Evolutionary conservation across 2,113 vertebrate genomes (phyloP).

Genomic region (Leuciscus idus): DNA sequence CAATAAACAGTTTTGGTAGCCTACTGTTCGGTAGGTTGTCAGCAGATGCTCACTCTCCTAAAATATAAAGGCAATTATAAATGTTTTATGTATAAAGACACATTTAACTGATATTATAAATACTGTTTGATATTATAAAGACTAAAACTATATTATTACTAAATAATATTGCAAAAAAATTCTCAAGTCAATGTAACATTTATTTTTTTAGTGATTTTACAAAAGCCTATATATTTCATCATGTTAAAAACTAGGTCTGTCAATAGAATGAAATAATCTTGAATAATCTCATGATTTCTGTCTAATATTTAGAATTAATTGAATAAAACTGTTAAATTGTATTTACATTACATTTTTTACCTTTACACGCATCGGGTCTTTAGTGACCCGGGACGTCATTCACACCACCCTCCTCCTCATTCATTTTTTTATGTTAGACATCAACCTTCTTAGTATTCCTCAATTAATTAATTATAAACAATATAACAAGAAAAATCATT

Average conservation of each 20-base stretch:
- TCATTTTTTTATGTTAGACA: no score
- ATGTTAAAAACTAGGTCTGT: not conserved
- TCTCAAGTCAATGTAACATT: no score
- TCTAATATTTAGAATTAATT: not conserved
- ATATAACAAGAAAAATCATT: no score
- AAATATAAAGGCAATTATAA: not conserved
- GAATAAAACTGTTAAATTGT: no score
- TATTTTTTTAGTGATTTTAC: not conserved
- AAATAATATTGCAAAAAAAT: no score
- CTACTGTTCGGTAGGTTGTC: not conserved
- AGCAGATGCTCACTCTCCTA: not conserved
- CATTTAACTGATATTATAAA: not conserved
- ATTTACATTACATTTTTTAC: no score
- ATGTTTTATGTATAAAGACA: not conserved
- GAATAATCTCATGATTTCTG: not conserved
- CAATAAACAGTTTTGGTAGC: not conserved
- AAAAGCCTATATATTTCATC: not conserved
- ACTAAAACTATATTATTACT: not conserved
- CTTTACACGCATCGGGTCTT: no score
- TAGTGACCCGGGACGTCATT: no score
- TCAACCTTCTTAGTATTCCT: no score
- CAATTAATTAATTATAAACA: no score
- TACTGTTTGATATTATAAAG: not conserved
- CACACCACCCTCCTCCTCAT: no score
- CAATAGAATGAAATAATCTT: not conserved